Percentiles rank a stretch among this genome's conserved stretches.
These are phyloP conservation scores for Luffia ferchaultella DNA, from an alignment of 2,888 invertebrate genomes.

Conservation along the genomic window DNA sequence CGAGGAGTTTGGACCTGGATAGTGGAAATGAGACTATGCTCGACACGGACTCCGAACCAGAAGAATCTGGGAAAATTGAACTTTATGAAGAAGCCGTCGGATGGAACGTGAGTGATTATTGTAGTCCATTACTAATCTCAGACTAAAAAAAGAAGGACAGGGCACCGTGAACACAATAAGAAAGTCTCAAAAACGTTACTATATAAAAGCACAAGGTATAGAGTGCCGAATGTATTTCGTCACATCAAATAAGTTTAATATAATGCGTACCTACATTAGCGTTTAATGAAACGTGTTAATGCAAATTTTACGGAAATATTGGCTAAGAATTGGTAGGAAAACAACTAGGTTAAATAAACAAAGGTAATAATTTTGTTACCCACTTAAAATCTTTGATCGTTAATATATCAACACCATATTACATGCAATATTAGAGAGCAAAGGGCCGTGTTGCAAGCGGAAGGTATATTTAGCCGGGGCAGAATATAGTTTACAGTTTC, in stretches of 20 bases:
- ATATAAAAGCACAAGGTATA: conserved; percentile 5
- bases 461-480: conserved; percentile 19
- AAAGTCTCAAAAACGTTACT: neutral
- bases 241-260: no score
- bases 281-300: no score
- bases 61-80: conserved; percentile 69
- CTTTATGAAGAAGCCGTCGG: conserved; percentile 72
- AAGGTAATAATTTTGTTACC: neutral
- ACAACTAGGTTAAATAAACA: neutral
- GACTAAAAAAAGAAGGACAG: neutral
- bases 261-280: no score
- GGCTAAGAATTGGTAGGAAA: neutral
- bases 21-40: conserved; percentile 65
- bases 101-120: conserved; percentile 74
- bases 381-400: neutral
- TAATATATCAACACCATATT: neutral
- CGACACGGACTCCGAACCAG: conserved; percentile 73
- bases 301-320: no score
- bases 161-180: no score
- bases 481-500: conserved; percentile 14
- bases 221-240: no score
- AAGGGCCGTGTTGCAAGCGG: neutral
- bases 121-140: neutral
- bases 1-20: conserved; percentile 46
- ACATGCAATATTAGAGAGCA: neutral